Percentiles rank a stretch among this genome's conserved stretches.
These are phyloP conservation scores for Tragelaphus imberbis DNA, from an alignment of 2,113 vertebrate genomes.

Conservation along the genomic window DNA sequence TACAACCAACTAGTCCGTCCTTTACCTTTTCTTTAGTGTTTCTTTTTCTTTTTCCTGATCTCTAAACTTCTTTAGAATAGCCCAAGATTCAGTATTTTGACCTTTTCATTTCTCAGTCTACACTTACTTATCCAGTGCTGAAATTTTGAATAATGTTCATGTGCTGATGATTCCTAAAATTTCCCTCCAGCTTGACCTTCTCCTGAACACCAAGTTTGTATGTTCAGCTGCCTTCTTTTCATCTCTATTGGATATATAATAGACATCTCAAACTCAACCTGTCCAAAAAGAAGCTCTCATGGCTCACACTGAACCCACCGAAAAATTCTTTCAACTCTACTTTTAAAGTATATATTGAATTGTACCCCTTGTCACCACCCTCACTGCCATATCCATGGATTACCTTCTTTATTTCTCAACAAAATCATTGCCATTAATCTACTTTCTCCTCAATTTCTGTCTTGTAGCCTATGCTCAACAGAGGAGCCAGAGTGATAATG, in stretches of 20 bases:
- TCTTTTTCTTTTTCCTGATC: neutral
- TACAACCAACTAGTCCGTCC: rapidly evolving
- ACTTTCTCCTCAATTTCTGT: neutral
- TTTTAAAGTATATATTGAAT: neutral
- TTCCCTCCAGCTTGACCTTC: neutral
- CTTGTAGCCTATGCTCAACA: neutral
- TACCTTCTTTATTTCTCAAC: neutral
- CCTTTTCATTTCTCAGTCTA: neutral
- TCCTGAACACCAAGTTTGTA: neutral
- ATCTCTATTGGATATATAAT: neutral
- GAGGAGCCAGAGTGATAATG: neutral
- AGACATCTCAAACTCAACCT: neutral
- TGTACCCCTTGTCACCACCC: neutral
- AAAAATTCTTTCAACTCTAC: neutral
- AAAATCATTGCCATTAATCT: neutral
- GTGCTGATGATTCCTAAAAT: neutral
- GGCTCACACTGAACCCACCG: neutral
- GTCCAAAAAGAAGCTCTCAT: neutral
- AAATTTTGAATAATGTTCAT: neutral
- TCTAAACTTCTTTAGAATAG: neutral
- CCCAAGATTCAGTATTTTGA: neutral
- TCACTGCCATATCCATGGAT: neutral
- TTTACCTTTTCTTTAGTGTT: neutral
- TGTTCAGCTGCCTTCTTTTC: neutral
- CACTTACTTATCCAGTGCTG: neutral